Base-by-base conservation (phyloP, 2,113 vertebrate genomes). In the Prinia subflava region DNA sequence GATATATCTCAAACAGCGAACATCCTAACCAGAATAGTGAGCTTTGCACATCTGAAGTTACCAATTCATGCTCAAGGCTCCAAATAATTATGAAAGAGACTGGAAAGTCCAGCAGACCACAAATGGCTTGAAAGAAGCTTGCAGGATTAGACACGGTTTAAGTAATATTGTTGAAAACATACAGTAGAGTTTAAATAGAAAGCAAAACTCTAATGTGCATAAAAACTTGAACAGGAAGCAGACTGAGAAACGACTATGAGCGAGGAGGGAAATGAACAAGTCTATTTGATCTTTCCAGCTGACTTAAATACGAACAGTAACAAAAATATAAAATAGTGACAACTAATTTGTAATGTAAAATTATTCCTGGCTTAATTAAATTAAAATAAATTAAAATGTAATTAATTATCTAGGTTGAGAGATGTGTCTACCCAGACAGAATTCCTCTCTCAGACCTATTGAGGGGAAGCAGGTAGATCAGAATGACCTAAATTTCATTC, bases 301-400 rank as follows among this genome's bases (percentile, higher is more conserved):
- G 79, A 87, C 73, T 83, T 71, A 71, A 60, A 92, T 75, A 63
- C 0, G 24, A 92, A 82, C 50, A 31, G 33, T 33, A 30, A 64
- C 77, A 95, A 87, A 87, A 74, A 75, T 56, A 18, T 15, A 39
- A 91, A 94, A 42, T 22, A 53, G 39, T 37, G 60, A 78, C 69
- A 90, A 89, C 60, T 96, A 92, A 92, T 95, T 92, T 94, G 31
- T 53, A 35, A 96, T 96, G 86, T 75, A 93, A 94, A 96, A 93
- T 87, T 97, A 96, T 92, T 96, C 92, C 76, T 75, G 42, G 24
- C 81, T 94, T 95, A 86, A 87, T 94, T 92, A 93, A 80, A 93
- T 90, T 87, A 92, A 93, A 96, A 89, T 89, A 83, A 92, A 86
- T 90, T 39, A 39, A 4, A 96, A 93, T 88, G 9, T 9, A 23